phyloP scores from a whole-genome alignment of 1,140 invertebrate species.

The Onthophagus taurus region DNA sequence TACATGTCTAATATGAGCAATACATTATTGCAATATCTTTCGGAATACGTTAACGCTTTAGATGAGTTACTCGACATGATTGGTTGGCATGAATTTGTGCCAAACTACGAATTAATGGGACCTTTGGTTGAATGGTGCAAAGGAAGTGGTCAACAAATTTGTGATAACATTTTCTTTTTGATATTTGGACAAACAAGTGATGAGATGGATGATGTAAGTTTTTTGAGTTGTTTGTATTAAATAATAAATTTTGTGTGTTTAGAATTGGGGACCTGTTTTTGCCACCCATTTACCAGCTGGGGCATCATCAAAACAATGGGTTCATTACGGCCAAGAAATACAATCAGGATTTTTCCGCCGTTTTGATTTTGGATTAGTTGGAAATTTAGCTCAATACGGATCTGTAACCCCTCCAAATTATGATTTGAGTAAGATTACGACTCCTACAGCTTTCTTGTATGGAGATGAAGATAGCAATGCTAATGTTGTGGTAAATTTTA shows the following conservation, averaged over 20 bases:
- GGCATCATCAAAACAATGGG: constrained; percentile 59
- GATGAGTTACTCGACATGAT: constrained; percentile 8
- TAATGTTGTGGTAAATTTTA: constrained; percentile 17
- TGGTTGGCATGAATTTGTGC: constrained; percentile 12
- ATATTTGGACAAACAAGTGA: constrained; percentile 52
- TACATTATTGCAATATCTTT: constrained; percentile 37
- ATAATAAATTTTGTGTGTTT: constrained; percentile 17
- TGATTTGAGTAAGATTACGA: constrained; percentile 44
- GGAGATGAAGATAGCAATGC: constrained; percentile 41
- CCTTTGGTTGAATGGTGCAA: not conserved
- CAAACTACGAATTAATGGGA: not conserved
- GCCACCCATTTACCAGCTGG: constrained; percentile 65
- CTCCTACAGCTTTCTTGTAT: constrained; percentile 45
- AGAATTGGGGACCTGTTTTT: constrained; percentile 54
- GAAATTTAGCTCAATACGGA: constrained; percentile 17
- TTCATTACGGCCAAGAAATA: constrained; percentile 55
- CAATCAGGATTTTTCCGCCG: constrained; percentile 45
- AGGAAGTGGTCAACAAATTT: constrained; percentile 41
- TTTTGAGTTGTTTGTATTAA: not conserved
- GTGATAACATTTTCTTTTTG: constrained; percentile 36
- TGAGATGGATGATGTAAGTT: constrained; percentile 51
- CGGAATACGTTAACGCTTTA: constrained; percentile 14
- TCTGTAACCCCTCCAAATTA: constrained; percentile 40
- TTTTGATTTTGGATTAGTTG: constrained; percentile 49
- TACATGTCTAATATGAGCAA: constrained; percentile 43